Conservation (phyloP, 2,888 invertebrate species). For the Thymelicus lineola region DNA sequence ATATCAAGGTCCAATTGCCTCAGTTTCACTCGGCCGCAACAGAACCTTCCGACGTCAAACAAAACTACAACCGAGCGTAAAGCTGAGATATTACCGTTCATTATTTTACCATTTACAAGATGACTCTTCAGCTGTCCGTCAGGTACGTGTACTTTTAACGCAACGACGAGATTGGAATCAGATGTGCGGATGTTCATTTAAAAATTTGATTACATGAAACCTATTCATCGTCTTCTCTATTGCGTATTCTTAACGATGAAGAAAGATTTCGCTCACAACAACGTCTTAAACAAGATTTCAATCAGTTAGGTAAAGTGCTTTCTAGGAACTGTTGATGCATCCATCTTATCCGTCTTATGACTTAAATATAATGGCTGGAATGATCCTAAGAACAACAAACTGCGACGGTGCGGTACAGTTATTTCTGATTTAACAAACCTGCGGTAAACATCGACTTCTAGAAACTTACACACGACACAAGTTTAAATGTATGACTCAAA, state of each 20-base stretch:
- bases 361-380: constrained; percentile 32
- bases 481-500: constrained; percentile 41
- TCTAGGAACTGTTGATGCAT: constrained; percentile 20
- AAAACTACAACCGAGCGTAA: constrained; percentile 48
- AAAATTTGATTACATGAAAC: constrained; percentile 8
- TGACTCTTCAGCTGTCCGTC: constrained; percentile 10
- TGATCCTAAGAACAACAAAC: constrained; percentile 30
- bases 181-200: not conserved
- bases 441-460: constrained; percentile 42
- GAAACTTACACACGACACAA: constrained; percentile 40
- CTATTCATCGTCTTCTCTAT: constrained; percentile 1
- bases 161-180: constrained; percentile 3
- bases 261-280: constrained; percentile 26
- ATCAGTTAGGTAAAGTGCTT: constrained; percentile 26
- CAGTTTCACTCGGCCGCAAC: constrained; percentile 77
- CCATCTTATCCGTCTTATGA: constrained; percentile 24
- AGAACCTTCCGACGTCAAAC: constrained; percentile 57
- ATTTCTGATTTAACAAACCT: constrained; percentile 36
- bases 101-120: constrained; percentile 35
- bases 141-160: constrained; percentile 12
- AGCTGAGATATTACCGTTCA: constrained; percentile 46
- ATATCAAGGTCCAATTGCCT: constrained; percentile 82
- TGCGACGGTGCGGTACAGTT: constrained; percentile 15
- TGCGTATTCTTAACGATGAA: constrained; percentile 5
- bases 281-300: constrained; percentile 35